Evolutionary conservation across 2,113 vertebrate genomes (phyloP).

Genomic region (Pandion haliaetus): DNA sequence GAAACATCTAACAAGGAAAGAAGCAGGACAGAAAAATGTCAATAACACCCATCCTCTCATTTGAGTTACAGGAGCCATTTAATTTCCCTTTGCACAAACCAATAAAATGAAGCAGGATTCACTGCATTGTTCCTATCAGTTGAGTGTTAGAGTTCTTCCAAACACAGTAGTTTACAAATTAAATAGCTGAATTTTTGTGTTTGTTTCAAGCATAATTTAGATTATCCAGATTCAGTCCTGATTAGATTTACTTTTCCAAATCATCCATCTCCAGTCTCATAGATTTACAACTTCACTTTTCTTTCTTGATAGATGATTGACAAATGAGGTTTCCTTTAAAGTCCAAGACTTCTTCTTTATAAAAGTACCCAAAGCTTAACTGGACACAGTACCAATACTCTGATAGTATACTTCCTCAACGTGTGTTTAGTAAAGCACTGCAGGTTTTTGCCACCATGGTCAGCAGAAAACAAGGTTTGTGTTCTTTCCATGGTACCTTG

Average conservation of each 20-base stretch:
- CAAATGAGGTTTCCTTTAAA: background rate
- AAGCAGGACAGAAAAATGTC: background rate
- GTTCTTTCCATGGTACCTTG: background rate
- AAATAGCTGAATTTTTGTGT: background rate
- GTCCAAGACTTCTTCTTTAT: background rate
- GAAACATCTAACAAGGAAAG: background rate
- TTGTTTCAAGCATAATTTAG: background rate
- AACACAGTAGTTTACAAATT: background rate
- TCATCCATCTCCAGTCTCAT: background rate
- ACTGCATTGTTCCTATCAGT: background rate
- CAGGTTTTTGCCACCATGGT: background rate
- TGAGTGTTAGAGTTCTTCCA: background rate
- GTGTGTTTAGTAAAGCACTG: background rate
- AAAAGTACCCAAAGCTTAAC: background rate
- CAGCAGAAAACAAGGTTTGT: background rate
- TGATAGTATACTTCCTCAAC: background rate
- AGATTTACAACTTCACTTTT: background rate
- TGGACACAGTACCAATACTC: background rate
- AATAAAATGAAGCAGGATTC: background rate
- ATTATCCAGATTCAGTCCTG: background rate
- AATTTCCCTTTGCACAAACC: background rate
- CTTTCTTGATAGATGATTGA: background rate
- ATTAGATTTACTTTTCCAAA: background rate
- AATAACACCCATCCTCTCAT: background rate
- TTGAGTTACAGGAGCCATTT: background rate